phyloP scores from a whole-genome alignment of 2,113 vertebrate genomes.

The Uria lomvia region DNA sequence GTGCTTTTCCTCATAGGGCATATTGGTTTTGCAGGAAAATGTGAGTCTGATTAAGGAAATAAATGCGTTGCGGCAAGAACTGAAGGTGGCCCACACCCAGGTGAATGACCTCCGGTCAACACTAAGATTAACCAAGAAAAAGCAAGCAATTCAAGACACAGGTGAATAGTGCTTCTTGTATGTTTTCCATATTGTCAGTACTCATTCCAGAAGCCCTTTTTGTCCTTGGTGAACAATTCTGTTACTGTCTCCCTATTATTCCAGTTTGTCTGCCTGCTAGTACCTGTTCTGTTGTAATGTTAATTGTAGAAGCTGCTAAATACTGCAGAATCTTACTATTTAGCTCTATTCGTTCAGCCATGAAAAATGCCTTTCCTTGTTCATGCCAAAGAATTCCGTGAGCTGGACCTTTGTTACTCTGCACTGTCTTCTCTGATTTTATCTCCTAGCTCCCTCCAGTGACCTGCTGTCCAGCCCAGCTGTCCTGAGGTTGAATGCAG shows the following conservation, averaged over 20 bases:
- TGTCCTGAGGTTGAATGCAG: constrained; percentile 66
- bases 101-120: constrained; percentile 64
- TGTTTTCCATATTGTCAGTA: neutral
- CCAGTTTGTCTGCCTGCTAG: neutral
- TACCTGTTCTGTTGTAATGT: neutral
- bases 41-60: constrained; percentile 78
- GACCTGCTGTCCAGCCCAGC: neutral
- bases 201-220: neutral
- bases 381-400: neutral
- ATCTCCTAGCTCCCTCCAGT: constrained; percentile 36
- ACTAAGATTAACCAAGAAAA: constrained; percentile 67
- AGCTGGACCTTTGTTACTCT: neutral
- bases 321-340: neutral
- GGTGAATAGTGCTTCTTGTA: constrained; percentile 54
- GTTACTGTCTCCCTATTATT: neutral
- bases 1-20: neutral
- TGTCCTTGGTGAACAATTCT: neutral
- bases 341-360: neutral
- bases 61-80: constrained; percentile 72
- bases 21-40: constrained; percentile 73
- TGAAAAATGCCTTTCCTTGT: neutral
- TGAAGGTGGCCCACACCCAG: constrained; percentile 65
- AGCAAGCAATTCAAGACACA: constrained; percentile 38
- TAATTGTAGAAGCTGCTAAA: neutral
- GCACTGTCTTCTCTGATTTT: neutral